These are phyloP conservation scores for Eurytoma californica DNA, from an alignment of 2,888 invertebrate species.

Conservation along the genomic window DNA sequence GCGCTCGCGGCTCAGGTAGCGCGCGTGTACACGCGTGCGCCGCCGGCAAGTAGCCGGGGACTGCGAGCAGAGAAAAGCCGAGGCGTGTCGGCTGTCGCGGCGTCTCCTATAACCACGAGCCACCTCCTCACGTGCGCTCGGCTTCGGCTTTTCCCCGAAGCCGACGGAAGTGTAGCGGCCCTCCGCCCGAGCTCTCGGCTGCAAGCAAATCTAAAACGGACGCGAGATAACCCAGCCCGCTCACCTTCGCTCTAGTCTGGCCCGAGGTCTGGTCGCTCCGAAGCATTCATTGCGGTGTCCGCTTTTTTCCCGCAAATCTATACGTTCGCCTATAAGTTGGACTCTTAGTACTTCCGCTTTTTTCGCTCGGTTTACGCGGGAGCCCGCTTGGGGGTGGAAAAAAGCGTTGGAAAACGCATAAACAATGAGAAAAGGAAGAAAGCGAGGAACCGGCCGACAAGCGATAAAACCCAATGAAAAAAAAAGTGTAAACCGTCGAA, in stretches of 20 bases:
- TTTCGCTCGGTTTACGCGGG: too few species aligned
- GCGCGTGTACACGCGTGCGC: neutral
- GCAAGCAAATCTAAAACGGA: conserved; percentile 54
- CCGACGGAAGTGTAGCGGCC: conserved; percentile 64
- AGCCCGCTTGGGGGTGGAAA: too few species aligned
- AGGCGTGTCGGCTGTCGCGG: conserved; percentile 14
- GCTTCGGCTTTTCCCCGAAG: conserved; percentile 65
- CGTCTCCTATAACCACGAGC: conserved; percentile 4
- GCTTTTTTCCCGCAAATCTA: too few species aligned
- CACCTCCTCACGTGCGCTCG: conserved; percentile 2
- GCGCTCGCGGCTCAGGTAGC: neutral
- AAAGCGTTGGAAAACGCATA: too few species aligned
- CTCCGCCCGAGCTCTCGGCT: conserved; percentile 58
- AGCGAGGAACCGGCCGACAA: too few species aligned
- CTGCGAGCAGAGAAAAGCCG: neutral
- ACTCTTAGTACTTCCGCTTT: too few species aligned
- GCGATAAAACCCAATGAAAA: neutral
- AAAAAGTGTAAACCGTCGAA: neutral
- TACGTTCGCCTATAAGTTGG: too few species aligned
- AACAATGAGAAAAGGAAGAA: too few species aligned
- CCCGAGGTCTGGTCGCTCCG: too few species aligned
- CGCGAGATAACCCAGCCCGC: too few species aligned
- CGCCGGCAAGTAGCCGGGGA: neutral
- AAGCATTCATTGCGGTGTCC: too few species aligned
- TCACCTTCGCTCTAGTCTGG: too few species aligned